Evolutionary conservation across 2,113 vertebrate genomes (phyloP).

Genomic region (Alosa alosa): DNA sequence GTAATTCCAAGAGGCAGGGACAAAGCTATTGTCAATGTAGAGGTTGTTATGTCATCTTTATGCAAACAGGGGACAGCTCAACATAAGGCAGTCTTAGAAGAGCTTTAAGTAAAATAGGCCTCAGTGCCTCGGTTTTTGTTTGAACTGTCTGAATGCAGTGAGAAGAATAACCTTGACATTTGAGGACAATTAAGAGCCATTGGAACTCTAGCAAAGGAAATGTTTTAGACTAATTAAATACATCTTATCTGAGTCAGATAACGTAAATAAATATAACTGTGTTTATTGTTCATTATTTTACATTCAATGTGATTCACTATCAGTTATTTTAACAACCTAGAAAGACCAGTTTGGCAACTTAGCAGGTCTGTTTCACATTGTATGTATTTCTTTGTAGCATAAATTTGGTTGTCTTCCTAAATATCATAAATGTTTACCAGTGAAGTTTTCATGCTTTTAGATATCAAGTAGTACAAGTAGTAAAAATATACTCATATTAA

Average conservation of each 20-base stretch:
- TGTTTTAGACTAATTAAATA: background rate
- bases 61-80: background rate
- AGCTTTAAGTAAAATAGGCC: background rate
- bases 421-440: background rate
- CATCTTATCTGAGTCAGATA: constrained; percentile 7
- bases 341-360: background rate
- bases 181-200: background rate
- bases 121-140: background rate
- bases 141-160: background rate
- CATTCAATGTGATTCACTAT: background rate
- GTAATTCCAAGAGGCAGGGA: background rate
- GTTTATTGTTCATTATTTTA: background rate
- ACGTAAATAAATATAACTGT: background rate
- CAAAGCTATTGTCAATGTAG: too few relatives aligned
- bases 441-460: background rate
- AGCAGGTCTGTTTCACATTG: background rate
- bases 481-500: background rate
- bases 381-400: background rate
- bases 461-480: background rate
- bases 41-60: background rate
- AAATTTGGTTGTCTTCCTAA: background rate
- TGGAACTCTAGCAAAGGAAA: background rate
- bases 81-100: background rate
- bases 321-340: background rate
- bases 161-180: background rate